Percentiles rank a stretch among this genome's conserved stretches.
phyloP scores from a whole-genome alignment of 2,888 invertebrate species.

The Papilio elwesi region DNA sequence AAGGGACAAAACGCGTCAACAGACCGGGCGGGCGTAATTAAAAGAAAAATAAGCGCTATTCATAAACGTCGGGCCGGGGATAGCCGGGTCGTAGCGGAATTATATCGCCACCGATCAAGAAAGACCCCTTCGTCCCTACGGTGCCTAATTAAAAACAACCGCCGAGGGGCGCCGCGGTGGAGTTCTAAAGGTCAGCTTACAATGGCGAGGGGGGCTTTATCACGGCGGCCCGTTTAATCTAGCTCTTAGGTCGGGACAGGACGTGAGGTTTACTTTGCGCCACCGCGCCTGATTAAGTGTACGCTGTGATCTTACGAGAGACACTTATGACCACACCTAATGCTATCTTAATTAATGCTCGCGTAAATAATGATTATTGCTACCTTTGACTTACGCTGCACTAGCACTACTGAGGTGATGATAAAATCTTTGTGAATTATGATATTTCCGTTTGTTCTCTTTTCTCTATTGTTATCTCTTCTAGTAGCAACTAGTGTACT shows the following conservation, averaged over 20 bases:
- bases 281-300: conserved; percentile 54
- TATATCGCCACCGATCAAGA: conserved; percentile 63
- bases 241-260: conserved; percentile 73
- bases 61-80: conserved; percentile 77
- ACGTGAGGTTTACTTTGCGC: conserved; percentile 54
- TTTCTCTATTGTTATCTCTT: not conserved
- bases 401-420: conserved; percentile 8
- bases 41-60: conserved; percentile 83
- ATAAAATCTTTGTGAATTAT: not conserved
- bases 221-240: conserved; percentile 77
- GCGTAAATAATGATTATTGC: conserved; percentile 49
- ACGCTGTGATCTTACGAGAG: conserved; percentile 49
- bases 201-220: conserved; percentile 68
- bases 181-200: conserved; percentile 53
- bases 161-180: conserved; percentile 40
- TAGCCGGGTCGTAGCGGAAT: conserved; percentile 69
- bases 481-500: not conserved
- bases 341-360: conserved; percentile 47
- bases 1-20: conserved; percentile 62
- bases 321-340: conserved; percentile 51
- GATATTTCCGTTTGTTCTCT: not conserved
- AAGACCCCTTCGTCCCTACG: conserved; percentile 53
- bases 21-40: conserved; percentile 74
- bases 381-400: conserved; percentile 46
- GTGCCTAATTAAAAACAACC: conserved; percentile 44